These are phyloP conservation scores for Alaudala cheleensis DNA, from an alignment of 2,113 vertebrate genomes.

Conservation along the genomic window DNA sequence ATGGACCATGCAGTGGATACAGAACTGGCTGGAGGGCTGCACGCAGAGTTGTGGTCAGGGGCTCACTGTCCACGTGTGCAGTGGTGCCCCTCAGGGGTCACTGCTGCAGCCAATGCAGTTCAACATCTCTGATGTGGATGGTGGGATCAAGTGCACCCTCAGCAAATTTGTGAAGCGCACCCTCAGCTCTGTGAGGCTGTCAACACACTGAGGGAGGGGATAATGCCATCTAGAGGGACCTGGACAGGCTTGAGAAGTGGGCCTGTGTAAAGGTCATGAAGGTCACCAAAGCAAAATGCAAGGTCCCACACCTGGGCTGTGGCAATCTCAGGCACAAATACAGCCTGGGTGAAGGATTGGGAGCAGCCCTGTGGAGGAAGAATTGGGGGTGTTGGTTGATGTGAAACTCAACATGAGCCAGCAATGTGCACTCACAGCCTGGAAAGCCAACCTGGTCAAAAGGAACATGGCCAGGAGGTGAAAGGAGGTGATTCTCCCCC, in stretches of 20 bases:
- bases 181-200: neutral
- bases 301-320: accelerated
- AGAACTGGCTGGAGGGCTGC: neutral
- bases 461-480: neutral
- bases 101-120: neutral
- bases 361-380: neutral
- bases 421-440: accelerated
- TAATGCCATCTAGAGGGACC: neutral
- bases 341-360: neutral
- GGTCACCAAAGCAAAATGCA: neutral
- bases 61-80: accelerated
- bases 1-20: neutral
- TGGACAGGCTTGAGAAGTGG: neutral
- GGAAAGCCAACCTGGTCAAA: neutral
- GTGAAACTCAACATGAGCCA: neutral
- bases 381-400: neutral
- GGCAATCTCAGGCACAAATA: neutral
- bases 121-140: neutral
- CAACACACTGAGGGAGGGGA: neutral
- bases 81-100: neutral
- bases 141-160: neutral
- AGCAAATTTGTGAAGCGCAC: neutral
- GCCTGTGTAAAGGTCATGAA: neutral
- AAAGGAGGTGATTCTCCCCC: neutral
- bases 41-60: neutral